Evolutionary conservation across 2,888 invertebrate genomes (phyloP).

Genomic region (Drosophila sordidapex): DNA sequence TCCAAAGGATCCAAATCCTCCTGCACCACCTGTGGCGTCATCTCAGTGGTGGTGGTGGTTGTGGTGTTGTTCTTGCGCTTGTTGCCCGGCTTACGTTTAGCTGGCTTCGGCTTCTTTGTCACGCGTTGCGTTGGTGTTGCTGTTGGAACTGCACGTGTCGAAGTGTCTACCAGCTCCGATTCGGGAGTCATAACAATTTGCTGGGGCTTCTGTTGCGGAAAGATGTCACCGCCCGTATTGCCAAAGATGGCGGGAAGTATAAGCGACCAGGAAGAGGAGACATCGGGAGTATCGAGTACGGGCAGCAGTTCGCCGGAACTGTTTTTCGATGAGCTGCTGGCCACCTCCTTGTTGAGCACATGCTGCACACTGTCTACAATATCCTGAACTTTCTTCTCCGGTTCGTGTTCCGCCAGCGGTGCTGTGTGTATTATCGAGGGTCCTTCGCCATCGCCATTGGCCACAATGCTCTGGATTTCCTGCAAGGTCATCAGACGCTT

Average conservation of each 20-base stretch:
- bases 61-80: conserved; percentile 74
- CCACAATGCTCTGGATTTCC: conserved; percentile 94
- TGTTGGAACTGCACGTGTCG: conserved; percentile 60
- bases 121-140: conserved; percentile 54
- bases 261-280: conserved; percentile 92
- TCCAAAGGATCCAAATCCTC: conserved; percentile 80
- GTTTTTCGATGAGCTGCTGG: conserved; percentile 87
- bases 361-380: conserved; percentile 93
- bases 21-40: conserved; percentile 75
- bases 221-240: conserved; percentile 88
- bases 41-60: conserved; percentile 59
- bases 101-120: conserved; percentile 76
- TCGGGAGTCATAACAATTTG: conserved; percentile 85
- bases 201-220: conserved; percentile 86
- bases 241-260: conserved; percentile 93
- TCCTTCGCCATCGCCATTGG: conserved; percentile 91
- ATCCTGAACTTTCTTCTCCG: conserved; percentile 90
- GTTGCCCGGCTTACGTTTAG: conserved; percentile 80
- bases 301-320: conserved; percentile 81
- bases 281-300: conserved; percentile 89
- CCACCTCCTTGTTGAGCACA: conserved; percentile 91
- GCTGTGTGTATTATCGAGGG: conserved; percentile 83
- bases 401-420: conserved; percentile 85
- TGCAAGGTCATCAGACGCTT: conserved; percentile 93
- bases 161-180: conserved; percentile 83